phyloP scores from a whole-genome alignment of 2,113 vertebrate genomes.

The Sciurus niger region DNA sequence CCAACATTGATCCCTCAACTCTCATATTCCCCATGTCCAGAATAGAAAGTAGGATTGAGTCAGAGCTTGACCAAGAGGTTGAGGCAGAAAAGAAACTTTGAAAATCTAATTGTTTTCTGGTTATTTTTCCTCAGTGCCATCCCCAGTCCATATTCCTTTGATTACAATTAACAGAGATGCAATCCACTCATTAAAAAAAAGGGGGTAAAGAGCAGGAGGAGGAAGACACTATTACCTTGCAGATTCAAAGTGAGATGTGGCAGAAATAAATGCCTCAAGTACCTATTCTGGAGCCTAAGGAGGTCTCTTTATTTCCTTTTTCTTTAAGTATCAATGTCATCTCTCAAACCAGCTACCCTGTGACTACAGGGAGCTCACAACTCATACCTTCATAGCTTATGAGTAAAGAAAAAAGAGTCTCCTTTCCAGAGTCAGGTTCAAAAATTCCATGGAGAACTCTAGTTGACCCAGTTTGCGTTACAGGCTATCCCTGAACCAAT shows the following conservation, averaged over 20 bases:
- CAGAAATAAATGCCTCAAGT: background rate
- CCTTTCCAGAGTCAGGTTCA: background rate
- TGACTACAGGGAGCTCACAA: background rate
- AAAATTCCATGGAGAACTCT: background rate
- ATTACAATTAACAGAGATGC: background rate
- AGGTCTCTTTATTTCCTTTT: background rate
- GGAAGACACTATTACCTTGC: background rate
- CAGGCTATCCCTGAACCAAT: background rate
- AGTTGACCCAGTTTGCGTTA: background rate
- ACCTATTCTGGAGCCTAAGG: background rate
- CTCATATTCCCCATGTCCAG: background rate
- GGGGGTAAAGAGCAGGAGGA: background rate
- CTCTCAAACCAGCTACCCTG: background rate
- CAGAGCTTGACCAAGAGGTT: background rate
- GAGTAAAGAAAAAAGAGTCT: background rate
- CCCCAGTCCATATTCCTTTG: background rate
- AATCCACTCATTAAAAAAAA: background rate
- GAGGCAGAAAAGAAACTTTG: background rate
- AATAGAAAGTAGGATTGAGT: background rate
- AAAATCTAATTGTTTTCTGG: background rate
- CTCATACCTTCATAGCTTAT: background rate
- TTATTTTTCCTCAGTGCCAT: conserved; percentile 13
- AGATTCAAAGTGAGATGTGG: background rate
- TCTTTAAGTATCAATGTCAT: background rate
- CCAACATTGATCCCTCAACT: background rate